Percentiles rank a stretch among this genome's conserved stretches.
Evolutionary conservation across 2,797 vertebrate species (phyloP).

Genomic region (Gouania willdenowi): DNA sequence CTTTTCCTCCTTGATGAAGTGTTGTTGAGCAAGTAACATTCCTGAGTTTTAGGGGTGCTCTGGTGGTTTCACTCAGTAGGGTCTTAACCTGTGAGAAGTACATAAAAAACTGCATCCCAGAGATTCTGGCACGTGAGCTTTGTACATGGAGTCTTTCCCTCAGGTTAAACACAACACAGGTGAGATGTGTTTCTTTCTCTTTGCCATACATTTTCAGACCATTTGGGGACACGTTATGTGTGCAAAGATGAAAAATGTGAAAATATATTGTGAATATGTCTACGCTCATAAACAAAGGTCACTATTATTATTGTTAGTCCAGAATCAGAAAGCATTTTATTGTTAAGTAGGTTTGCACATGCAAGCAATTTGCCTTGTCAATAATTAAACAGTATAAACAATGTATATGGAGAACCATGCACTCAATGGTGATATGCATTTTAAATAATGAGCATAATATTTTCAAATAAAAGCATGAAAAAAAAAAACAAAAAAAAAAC

Average conservation of each 20-base stretch:
- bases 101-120: not conserved
- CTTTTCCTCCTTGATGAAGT: not conserved
- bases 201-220: conserved; percentile 6
- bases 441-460: no score
- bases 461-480: no score
- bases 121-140: conserved; percentile 6
- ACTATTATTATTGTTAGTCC: no score
- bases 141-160: not conserved
- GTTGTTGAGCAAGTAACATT: conserved; percentile 6
- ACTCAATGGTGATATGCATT: no score
- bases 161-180: conserved; percentile 3
- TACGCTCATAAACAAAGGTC: conserved; percentile 18
- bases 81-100: not conserved
- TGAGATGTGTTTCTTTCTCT: conserved; percentile 7
- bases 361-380: no score
- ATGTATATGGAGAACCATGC: no score
- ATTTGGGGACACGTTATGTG: conserved; percentile 7
- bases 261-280: conserved; percentile 20
- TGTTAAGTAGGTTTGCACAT: no score
- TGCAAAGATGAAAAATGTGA: conserved; percentile 19
- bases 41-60: not conserved
- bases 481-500: no score
- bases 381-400: no score
- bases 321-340: no score
- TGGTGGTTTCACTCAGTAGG: conserved; percentile 7